These are phyloP conservation scores for Glomeris marginata DNA, from an alignment of 2,888 invertebrate genomes.

Conservation along the genomic window DNA sequence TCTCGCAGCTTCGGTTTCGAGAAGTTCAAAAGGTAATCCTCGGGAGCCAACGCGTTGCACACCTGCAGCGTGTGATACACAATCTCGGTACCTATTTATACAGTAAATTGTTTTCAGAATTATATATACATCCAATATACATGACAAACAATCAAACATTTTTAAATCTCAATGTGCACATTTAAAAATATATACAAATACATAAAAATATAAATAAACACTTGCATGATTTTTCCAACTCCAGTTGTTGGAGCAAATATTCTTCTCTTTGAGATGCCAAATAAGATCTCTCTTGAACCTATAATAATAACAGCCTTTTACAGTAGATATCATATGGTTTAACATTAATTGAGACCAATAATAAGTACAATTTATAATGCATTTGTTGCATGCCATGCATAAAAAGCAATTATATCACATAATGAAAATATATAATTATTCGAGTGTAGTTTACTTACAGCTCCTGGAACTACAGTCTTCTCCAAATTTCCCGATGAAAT, in stretches of 20 bases:
- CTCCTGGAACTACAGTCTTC: slow-evolving; percentile 10
- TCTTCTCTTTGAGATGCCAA: slow-evolving; percentile 15
- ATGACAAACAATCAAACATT: too few relatives aligned
- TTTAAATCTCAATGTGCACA: too few relatives aligned
- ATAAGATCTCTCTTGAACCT: slow-evolving; percentile 13
- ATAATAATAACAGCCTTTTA: background rate
- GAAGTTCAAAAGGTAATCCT: slow-evolving; percentile 8
- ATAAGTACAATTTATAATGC: background rate
- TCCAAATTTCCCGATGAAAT: slow-evolving; percentile 13
- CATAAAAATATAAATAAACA: too few relatives aligned
- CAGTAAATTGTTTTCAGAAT: too few relatives aligned
- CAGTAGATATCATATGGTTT: background rate
- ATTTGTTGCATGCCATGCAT: background rate
- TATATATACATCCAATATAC: too few relatives aligned
- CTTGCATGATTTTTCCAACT: slow-evolving; percentile 5
- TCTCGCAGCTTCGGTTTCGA: slow-evolving; percentile 11
- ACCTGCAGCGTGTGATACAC: slow-evolving; percentile 13
- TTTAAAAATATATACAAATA: too few relatives aligned
- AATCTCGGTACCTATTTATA: slow-evolving; percentile 13
- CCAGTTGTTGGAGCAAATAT: slow-evolving; percentile 12
- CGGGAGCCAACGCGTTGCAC: slow-evolving; percentile 13
- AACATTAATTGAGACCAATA: background rate
- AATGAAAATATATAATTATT: too few relatives aligned
- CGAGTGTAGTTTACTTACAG: too few relatives aligned
- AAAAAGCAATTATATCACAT: too few relatives aligned